phyloP scores from a whole-genome alignment of 1,140 invertebrate species.

The Archivesica marissinica region DNA sequence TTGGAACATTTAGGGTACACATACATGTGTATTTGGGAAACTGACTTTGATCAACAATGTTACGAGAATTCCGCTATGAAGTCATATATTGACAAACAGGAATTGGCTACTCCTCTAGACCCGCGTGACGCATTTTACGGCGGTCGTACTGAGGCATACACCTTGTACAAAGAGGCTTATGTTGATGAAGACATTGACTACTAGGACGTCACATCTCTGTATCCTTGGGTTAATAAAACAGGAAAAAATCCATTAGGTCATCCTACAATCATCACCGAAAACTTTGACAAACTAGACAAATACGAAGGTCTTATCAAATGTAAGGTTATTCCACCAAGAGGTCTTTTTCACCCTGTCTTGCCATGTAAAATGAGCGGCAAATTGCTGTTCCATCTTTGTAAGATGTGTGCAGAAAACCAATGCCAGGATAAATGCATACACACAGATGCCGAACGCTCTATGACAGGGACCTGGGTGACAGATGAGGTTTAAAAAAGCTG shows the following conservation, averaged over 20 bases:
- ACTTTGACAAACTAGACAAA: not conserved
- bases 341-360: slow-evolving; percentile 50
- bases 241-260: not conserved
- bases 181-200: slow-evolving; percentile 5
- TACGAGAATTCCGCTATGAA: not conserved
- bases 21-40: not conserved
- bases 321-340: slow-evolving; percentile 39
- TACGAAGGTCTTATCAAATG: slow-evolving; percentile 53
- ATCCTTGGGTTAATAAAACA: slow-evolving; percentile 2
- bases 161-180: not conserved
- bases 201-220: not conserved
- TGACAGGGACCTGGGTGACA: not conserved
- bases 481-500: not conserved
- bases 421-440: slow-evolving; percentile 26
- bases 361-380: slow-evolving; percentile 11
- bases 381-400: slow-evolving; percentile 45
- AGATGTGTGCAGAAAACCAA: slow-evolving; percentile 15
- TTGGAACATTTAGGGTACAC: too few species aligned
- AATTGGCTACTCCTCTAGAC: not conserved
- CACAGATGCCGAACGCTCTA: slow-evolving; percentile 13
- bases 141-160: not conserved
- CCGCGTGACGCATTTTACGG: slow-evolving; percentile 1
- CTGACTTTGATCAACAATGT: not conserved
- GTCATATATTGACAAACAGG: not conserved
- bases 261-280: not conserved